These are phyloP conservation scores for Nothocercus nigrocapillus DNA, from an alignment of 2,113 vertebrate genomes.

Conservation along the genomic window DNA sequence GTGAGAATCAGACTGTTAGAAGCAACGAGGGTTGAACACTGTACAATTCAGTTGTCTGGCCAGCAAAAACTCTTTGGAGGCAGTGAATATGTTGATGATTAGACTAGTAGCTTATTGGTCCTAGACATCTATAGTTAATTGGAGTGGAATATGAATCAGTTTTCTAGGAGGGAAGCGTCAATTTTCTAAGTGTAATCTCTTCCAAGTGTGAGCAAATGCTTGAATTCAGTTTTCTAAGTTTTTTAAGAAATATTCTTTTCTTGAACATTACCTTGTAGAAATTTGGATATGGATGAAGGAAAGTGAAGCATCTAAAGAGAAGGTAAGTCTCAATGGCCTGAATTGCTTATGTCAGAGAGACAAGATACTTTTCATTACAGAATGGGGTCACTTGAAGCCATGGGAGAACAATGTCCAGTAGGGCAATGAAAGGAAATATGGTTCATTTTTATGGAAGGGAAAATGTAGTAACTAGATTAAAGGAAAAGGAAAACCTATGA, in stretches of 20 bases:
- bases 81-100: neutral
- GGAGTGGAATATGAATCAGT: no score
- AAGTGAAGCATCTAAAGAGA: neutral
- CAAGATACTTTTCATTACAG: neutral
- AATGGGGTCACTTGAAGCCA: neutral
- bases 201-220: neutral
- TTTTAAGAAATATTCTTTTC: neutral
- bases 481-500: neutral
- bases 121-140: neutral
- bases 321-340: neutral
- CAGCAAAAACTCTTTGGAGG: neutral
- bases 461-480: neutral
- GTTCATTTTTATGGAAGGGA: neutral
- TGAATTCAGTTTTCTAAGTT: neutral
- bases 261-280: neutral
- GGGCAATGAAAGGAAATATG: neutral
- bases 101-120: neutral
- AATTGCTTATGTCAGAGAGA: neutral
- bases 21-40: neutral
- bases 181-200: neutral
- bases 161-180: no score
- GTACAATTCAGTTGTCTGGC: neutral
- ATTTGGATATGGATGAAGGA: neutral
- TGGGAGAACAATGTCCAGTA: neutral
- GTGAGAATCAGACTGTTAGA: neutral